phyloP scores from a whole-genome alignment of 2,797 vertebrate species.

The Heteromormyrus szaboi region DNA sequence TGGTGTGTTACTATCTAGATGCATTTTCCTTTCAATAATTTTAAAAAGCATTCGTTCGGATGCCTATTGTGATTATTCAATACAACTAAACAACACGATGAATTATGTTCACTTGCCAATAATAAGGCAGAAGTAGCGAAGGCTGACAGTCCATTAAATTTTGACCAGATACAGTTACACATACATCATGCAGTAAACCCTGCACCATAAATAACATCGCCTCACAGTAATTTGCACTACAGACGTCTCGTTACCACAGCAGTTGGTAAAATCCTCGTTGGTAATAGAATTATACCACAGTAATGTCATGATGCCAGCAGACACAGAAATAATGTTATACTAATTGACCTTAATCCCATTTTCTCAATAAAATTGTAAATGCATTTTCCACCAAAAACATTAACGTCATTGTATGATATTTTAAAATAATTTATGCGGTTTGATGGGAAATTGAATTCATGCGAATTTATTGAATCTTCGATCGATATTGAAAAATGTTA shows the following conservation, averaged over 20 bases:
- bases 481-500: neutral
- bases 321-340: constrained; percentile 27
- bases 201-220: constrained; percentile 40
- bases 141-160: constrained; percentile 1
- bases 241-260: constrained; percentile 41
- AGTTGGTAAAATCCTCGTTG: constrained; percentile 38
- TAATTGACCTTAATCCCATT: constrained; percentile 40
- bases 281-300: constrained; percentile 36
- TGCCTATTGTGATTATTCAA: neutral
- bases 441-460: constrained; percentile 12
- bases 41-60: neutral
- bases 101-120: neutral
- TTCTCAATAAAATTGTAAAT: constrained; percentile 14
- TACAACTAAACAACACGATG: neutral
- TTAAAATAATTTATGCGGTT: neutral
- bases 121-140: neutral
- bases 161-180: constrained; percentile 27
- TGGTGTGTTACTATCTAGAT: neutral
- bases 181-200: constrained; percentile 16
- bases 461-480: neutral
- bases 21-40: neutral
- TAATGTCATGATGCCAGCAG: constrained; percentile 38
- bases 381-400: constrained; percentile 12
- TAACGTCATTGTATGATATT: neutral
- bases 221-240: constrained; percentile 42